Conservation (phyloP, 2,888 invertebrate genomes). For the Perizoma flavofasciatum region DNA sequence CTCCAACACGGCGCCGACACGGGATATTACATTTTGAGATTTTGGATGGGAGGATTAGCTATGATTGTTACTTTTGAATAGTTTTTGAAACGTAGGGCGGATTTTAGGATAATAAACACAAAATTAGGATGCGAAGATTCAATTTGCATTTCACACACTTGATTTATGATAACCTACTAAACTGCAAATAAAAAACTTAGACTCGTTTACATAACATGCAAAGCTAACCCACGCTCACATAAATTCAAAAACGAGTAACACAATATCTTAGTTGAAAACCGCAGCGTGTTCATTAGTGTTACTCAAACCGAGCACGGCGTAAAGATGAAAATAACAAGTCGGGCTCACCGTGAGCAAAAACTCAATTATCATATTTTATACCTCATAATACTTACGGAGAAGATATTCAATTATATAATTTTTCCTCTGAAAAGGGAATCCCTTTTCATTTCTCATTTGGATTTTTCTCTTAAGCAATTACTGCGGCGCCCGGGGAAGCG, state of each 20-base stretch:
- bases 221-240: slow-evolving; percentile 21
- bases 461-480: slow-evolving; percentile 84
- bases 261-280: slow-evolving; percentile 34
- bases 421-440: slow-evolving; percentile 81
- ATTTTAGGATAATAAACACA: too few relatives aligned
- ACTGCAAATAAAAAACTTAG: too few relatives aligned
- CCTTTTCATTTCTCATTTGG: slow-evolving; percentile 84
- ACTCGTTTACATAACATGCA: not conserved
- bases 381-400: slow-evolving; percentile 82
- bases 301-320: slow-evolving; percentile 34
- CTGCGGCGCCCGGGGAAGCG: slow-evolving; percentile 68
- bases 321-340: slow-evolving; percentile 47
- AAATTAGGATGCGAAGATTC: too few relatives aligned
- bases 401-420: slow-evolving; percentile 84
- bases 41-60: slow-evolving; percentile 39
- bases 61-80: slow-evolving; percentile 31
- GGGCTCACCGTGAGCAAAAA: slow-evolving; percentile 71
- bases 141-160: too few relatives aligned
- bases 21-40: slow-evolving; percentile 56
- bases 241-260: slow-evolving; percentile 32
- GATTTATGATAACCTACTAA: too few relatives aligned
- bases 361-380: slow-evolving; percentile 84
- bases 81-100: not conserved
- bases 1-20: slow-evolving; percentile 52
- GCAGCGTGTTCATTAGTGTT: slow-evolving; percentile 34